A percentile compares a stretch with the other conserved stretches of the same genome.
Conservation (phyloP, 2,888 invertebrate species). For the Pegoplata infirma region DNA sequence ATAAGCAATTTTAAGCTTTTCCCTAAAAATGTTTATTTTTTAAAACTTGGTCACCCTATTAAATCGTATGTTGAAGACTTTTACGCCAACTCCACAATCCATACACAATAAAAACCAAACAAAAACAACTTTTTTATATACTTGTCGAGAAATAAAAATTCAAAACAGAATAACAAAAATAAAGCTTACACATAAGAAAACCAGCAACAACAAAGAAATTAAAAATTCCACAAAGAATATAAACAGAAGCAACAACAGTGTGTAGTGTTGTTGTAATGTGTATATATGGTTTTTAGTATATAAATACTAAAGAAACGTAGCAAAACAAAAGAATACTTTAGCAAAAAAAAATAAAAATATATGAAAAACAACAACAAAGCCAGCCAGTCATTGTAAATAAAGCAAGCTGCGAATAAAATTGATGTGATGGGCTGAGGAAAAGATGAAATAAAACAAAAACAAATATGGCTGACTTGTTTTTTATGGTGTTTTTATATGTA, state of each 20-base stretch:
- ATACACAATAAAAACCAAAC: too few relatives aligned
- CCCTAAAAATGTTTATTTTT: too few relatives aligned
- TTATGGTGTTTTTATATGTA: conserved; percentile 5
- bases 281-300: not conserved
- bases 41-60: conserved; percentile 2
- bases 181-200: conserved; percentile 14
- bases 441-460: conserved; percentile 36
- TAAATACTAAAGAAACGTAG: conserved; percentile 28
- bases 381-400: conserved; percentile 51
- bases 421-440: not conserved
- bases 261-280: too few relatives aligned
- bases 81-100: not conserved
- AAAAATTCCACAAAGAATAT: conserved; percentile 24
- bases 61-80: conserved; percentile 31
- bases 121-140: not conserved
- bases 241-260: conserved; percentile 1
- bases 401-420: conserved; percentile 40
- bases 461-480: conserved; percentile 57
- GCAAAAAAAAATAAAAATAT: conserved; percentile 22
- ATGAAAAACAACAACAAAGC: conserved; percentile 27
- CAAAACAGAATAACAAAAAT: conserved; percentile 31
- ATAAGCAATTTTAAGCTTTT: too few relatives aligned
- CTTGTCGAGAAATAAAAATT: not conserved
- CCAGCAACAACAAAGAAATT: conserved; percentile 24
- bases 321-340: conserved; percentile 43